These are phyloP conservation scores for Cephalopholis sonnerati DNA, from an alignment of 2,113 vertebrate genomes.

Conservation along the genomic window DNA sequence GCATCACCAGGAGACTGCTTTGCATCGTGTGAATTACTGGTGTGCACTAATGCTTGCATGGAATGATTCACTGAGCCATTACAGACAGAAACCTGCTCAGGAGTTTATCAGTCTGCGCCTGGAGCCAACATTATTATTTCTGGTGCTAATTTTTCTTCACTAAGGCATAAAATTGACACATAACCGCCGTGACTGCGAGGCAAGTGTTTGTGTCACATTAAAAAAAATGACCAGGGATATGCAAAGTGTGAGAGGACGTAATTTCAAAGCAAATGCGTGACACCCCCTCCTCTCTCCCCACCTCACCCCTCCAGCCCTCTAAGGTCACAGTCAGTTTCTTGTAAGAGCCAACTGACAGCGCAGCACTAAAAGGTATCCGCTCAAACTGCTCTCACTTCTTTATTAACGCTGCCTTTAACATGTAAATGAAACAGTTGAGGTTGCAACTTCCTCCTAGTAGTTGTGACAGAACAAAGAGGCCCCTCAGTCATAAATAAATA, in stretches of 20 bases:
- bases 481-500: constrained; percentile 11
- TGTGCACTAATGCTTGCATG: neutral
- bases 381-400: constrained; percentile 56
- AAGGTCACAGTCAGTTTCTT: constrained; percentile 58
- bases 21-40: constrained; percentile 22
- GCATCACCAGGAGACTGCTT: neutral
- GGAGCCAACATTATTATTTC: constrained; percentile 8
- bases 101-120: constrained; percentile 9
- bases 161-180: constrained; percentile 6
- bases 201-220: constrained; percentile 28
- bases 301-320: neutral
- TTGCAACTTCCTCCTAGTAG: constrained; percentile 55
- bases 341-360: neutral
- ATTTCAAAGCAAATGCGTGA: constrained; percentile 34
- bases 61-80: constrained; percentile 29
- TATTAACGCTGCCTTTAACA: constrained; percentile 21
- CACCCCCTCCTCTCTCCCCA: too few relatives aligned
- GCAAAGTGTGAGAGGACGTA: constrained; percentile 16
- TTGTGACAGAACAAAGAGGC: constrained; percentile 35
- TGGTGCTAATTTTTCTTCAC: constrained; percentile 18
- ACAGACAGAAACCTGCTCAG: constrained; percentile 19
- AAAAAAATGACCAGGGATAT: constrained; percentile 2
- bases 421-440: constrained; percentile 39
- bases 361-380: constrained; percentile 12
- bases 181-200: constrained; percentile 1